Conservation (phyloP, 2,797 vertebrate species). For the Gobio occitaniae region DNA sequence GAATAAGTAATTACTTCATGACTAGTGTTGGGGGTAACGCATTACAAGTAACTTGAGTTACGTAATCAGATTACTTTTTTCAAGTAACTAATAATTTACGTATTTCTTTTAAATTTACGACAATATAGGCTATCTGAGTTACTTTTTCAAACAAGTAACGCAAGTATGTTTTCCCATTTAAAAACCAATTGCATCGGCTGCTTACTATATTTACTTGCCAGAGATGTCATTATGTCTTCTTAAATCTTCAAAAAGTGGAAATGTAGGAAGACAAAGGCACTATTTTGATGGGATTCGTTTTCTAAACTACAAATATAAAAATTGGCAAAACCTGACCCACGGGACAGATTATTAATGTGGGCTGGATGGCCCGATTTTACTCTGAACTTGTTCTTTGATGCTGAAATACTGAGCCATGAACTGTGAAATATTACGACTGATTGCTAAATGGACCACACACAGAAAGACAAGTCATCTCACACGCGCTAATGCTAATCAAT, state of each 20-base stretch:
- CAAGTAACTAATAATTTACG: too few relatives aligned
- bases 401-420: conserved; percentile 34
- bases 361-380: conserved; percentile 24
- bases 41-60: too few relatives aligned
- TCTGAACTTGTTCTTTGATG: conserved; percentile 53
- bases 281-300: background rate
- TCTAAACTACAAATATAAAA: background rate
- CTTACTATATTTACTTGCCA: too few relatives aligned
- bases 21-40: too few relatives aligned
- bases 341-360: conserved; percentile 1
- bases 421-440: conserved; percentile 42
- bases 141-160: too few relatives aligned
- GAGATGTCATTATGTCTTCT: background rate
- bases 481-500: conserved; percentile 34
- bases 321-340: background rate
- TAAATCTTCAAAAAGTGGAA: background rate
- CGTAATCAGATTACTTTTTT: too few relatives aligned
- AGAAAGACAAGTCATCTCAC: conserved; percentile 22
- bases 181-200: too few relatives aligned
- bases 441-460: conserved; percentile 51
- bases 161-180: too few relatives aligned
- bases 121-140: too few relatives aligned
- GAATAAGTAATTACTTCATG: too few relatives aligned
- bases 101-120: too few relatives aligned
- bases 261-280: too few relatives aligned